Conservation (phyloP, 1,140 invertebrate genomes). For the Drosophila lacteicornis region DNA sequence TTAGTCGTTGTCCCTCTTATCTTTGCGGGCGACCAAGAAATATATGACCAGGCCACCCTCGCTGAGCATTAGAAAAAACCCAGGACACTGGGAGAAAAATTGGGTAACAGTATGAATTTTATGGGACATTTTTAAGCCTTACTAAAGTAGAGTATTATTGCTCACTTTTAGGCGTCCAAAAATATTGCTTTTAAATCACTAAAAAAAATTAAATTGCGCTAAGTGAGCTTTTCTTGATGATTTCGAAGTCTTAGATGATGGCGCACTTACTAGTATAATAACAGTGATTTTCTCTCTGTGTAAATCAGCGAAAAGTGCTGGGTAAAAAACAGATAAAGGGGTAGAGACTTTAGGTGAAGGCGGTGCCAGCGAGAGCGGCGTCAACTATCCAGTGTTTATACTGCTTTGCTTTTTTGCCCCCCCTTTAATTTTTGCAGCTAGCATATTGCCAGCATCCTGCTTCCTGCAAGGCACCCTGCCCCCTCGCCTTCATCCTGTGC, state of each 20-base stretch:
- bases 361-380: conserved; percentile 39
- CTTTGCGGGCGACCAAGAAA: conserved; percentile 74
- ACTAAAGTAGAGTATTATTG: too few species aligned
- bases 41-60: conserved; percentile 66
- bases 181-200: neutral
- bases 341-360: conserved; percentile 32
- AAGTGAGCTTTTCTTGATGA: too few species aligned
- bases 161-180: neutral
- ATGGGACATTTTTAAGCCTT: neutral
- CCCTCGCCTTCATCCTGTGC: neutral
- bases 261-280: neutral
- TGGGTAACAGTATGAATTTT: neutral
- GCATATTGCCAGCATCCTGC: conserved; percentile 67
- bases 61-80: conserved; percentile 60
- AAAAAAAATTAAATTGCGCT: too few species aligned
- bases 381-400: conserved; percentile 45
- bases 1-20: conserved; percentile 54
- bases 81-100: conserved; percentile 3
- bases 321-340: conserved; percentile 23
- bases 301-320: conserved; percentile 3
- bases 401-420: conserved; percentile 34
- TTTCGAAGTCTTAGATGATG: neutral
- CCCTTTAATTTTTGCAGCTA: conserved; percentile 73
- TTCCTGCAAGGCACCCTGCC: conserved; percentile 13
- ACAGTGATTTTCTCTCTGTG: neutral